Conservation (phyloP, 2,888 invertebrate species). For the Incurvaria masculella region DNA sequence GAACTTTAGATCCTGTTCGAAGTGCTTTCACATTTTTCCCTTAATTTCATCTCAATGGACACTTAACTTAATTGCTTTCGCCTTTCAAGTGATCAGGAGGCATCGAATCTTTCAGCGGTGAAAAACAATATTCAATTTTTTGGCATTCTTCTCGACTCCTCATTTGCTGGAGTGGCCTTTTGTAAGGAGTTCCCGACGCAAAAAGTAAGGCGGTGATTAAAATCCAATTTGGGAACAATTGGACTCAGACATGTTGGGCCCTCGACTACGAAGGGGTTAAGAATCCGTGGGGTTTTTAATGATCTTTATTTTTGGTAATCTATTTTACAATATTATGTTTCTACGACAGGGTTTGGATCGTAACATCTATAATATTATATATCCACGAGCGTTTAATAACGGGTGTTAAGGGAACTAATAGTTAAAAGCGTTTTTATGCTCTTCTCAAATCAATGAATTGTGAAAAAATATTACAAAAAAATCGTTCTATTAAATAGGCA, state of each 20-base stretch:
- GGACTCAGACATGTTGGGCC: slow-evolving; percentile 35
- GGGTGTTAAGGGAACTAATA: no score
- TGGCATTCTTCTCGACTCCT: not conserved
- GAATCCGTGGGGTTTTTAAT: slow-evolving; percentile 43
- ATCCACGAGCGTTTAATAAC: no score
- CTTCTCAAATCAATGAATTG: no score
- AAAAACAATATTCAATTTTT: slow-evolving; percentile 34
- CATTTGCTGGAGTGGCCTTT: not conserved
- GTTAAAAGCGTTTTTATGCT: no score
- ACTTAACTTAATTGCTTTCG: slow-evolving; percentile 49
- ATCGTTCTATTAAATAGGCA: no score
- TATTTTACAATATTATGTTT: not conserved
- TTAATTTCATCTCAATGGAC: slow-evolving; percentile 57
- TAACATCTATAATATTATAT: no score
- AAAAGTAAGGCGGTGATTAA: slow-evolving; percentile 51
- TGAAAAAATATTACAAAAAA: no score
- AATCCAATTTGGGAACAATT: slow-evolving; percentile 57
- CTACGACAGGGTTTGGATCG: no score
- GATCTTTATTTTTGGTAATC: not conserved
- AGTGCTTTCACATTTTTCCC: slow-evolving; percentile 23
- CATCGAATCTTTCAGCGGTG: slow-evolving; percentile 41
- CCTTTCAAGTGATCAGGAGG: slow-evolving; percentile 29
- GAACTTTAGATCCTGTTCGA: no score
- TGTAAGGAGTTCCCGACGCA: not conserved
- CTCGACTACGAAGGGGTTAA: slow-evolving; percentile 24